These are phyloP conservation scores for Oryzias javanicus DNA, from an alignment of 2,113 vertebrate genomes.

Conservation along the genomic window DNA sequence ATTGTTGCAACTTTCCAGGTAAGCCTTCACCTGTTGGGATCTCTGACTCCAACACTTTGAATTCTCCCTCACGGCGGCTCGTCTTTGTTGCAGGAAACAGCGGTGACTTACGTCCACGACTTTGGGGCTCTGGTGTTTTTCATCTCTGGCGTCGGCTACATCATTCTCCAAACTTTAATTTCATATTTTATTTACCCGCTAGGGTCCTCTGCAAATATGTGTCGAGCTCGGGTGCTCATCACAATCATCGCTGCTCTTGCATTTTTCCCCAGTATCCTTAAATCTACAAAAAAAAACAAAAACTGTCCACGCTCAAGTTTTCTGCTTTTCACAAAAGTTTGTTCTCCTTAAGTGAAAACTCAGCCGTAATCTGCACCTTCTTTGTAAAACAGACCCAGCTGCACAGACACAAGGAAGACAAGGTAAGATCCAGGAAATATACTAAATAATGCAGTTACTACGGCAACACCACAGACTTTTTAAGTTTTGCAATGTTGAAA, in stretches of 20 bases:
- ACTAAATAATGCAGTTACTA: too few relatives aligned
- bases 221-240: conserved; percentile 71
- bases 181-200: conserved; percentile 77
- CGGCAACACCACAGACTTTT: too few relatives aligned
- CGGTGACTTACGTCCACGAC: conserved; percentile 79
- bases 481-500: too few relatives aligned
- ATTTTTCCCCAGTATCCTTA: conserved; percentile 92
- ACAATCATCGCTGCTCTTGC: conserved; percentile 75
- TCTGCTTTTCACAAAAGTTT: too few relatives aligned
- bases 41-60: not conserved
- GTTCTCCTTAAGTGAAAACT: conserved; percentile 71
- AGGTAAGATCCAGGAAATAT: conserved; percentile 70
- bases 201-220: conserved; percentile 72
- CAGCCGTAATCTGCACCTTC: conserved; percentile 79
- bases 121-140: conserved; percentile 86
- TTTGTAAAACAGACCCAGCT: conserved; percentile 76
- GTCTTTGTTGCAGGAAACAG: conserved; percentile 79
- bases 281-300: not conserved
- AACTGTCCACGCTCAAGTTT: too few relatives aligned
- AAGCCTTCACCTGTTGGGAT: conserved; percentile 5
- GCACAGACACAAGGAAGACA: conserved; percentile 79
- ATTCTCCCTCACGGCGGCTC: too few relatives aligned
- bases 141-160: conserved; percentile 79
- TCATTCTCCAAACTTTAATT: conserved; percentile 80
- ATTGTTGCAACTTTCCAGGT: conserved; percentile 96